Evolutionary conservation across 2,797 vertebrate genomes (phyloP), one percentile per base, ranked within the genome.

Genomic region (Gastrophryne carolinensis): DNA sequence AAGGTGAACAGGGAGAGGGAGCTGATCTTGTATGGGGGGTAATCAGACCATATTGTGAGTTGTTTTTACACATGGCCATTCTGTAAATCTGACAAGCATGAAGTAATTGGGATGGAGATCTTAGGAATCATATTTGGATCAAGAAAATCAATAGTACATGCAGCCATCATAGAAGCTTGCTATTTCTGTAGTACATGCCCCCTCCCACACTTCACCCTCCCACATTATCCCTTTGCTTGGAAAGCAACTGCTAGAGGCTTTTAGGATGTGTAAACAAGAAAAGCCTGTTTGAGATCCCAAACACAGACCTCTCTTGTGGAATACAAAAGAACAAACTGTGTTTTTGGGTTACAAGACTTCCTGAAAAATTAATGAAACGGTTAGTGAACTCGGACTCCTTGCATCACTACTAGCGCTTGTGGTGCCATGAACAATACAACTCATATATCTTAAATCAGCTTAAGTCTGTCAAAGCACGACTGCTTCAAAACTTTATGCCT

Each of bases 341-440:
- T 30, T 21, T 68, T 52, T 21, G 10, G n/a, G 49, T 69, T 44
- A 56, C 44, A 63, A 49, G 35, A 27, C 21, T 63, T 50, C 44
- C 1, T 75, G 61, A 69, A 75, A 65, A 62, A 58, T 60, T 60
- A 50, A 75, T 66, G 47, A 64, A 39, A 47, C 29, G 23, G 26
- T 30, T 54, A 57, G 35, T 49, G 10, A 75, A 32, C 63, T 47
- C 13, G 21, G 26, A n/a, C n/a, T 47, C 17, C 41, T 30, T 54
- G 23, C 37, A 71, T 49, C 8, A 30, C 27, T 29, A 35, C 30
- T 19, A 19, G 21, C 9, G 23, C 24, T 13, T 17, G n/a, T 5
- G n/a, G 34, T n/a, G 9, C 39, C 17, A 61, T 8, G 29, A 32
- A 39, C 24, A 19, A 11, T 41, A n/a, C 4, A 8, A 11, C 24